These are phyloP conservation scores for Antheraea assamensis DNA, from an alignment of 2,888 invertebrate species.

Conservation along the genomic window DNA sequence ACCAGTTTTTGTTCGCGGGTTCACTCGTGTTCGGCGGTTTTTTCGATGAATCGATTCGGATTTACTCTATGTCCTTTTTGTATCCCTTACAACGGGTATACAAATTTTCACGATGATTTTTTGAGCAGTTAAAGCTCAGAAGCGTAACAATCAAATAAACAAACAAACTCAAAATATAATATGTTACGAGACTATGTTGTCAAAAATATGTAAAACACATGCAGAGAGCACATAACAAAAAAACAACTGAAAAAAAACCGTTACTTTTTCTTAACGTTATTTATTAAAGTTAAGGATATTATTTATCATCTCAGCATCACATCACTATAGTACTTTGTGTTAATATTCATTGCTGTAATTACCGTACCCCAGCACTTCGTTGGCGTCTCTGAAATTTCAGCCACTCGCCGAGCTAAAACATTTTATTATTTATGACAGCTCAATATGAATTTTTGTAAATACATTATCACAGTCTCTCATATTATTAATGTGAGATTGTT, in stretches of 20 bases:
- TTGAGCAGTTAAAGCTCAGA: too few relatives aligned
- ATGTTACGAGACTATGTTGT: too few relatives aligned
- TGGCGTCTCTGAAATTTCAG: constrained; percentile 35
- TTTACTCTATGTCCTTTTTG: too few relatives aligned
- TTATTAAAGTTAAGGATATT: not conserved
- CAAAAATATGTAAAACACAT: too few relatives aligned
- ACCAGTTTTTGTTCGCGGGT: too few relatives aligned
- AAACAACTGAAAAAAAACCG: not conserved
- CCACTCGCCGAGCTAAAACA: constrained; percentile 40
- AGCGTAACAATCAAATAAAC: too few relatives aligned
- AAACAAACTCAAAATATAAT: too few relatives aligned
- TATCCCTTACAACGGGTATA: too few relatives aligned
- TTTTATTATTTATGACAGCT: constrained; percentile 51
- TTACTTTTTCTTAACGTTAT: not conserved
- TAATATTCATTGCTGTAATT: constrained; percentile 63
- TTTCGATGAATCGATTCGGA: too few relatives aligned
- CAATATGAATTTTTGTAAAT: constrained; percentile 40
- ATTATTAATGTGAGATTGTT: not conserved
- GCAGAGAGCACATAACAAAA: too few relatives aligned
- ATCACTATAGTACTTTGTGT: constrained; percentile 41
- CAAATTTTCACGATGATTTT: too few relatives aligned
- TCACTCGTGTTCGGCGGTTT: too few relatives aligned
- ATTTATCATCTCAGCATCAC: constrained; percentile 17
- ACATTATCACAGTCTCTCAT: not conserved
- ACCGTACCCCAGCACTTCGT: constrained; percentile 30